Evolutionary conservation across 2,888 invertebrate species (phyloP), one percentile per base, ranked within the genome.

Genomic region (Pristionchus exspectatus): DNA sequence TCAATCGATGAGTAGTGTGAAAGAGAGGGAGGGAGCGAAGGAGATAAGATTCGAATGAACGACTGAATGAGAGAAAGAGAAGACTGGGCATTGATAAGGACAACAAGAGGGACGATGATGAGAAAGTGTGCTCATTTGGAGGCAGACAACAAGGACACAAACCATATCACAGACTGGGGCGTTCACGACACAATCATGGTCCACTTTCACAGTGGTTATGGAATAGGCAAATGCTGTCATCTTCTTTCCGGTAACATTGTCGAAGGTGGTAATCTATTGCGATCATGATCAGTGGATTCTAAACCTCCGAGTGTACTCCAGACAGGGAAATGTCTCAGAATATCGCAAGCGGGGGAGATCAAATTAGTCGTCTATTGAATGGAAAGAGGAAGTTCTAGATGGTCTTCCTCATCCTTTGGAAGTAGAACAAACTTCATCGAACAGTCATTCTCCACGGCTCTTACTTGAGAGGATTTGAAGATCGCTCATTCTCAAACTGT

Each of bases 1-100:
- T 56, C 84, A 59, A 84, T 54, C 56, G 84, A 84, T 54, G 56
- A 56, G 84, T n/a, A 81, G 81, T 50, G 81, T 50, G 81, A 14
- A 50, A 56, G 84, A 56, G 84, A 50, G 84, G 30, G 56, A 50
- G 24, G 81, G 30, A 44, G 38, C n/a, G n/a, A n/a, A n/a, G 27
- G 63, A 86, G 66, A 50, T 50, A n/a, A 50, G 84, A 84, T 56
- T 54, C 18, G 54, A 44, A 86, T 38, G 50, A 50, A 66, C 77
- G 77, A 77, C 74, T 74, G 74, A 33, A 9, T 1, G 56, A 84
- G 84, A 33, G 44, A 77, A 38, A 77, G 77, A 44, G 77, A 50
- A 56, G 56, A 59, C 30, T 24, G 56, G 16, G 30, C 44, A 84
- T 56, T 56, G 84, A 84, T 54, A 59, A 84, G 84, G 56, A 59